Evolutionary conservation across 2,888 invertebrate species (phyloP).

Genomic region (Microplitis deprimator): DNA sequence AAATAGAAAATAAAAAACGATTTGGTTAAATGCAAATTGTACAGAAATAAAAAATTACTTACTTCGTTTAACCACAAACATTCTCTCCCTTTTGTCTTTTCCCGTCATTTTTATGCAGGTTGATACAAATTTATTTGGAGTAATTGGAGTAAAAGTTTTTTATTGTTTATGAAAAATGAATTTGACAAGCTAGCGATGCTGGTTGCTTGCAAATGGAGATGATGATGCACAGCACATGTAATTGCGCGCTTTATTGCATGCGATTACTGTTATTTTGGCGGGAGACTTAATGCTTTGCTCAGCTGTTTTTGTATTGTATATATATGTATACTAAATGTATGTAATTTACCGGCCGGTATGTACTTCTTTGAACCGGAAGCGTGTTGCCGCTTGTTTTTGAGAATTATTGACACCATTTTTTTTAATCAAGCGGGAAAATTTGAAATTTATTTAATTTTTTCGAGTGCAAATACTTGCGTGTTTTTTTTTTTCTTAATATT

Average conservation of each 20-base stretch:
- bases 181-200: background rate
- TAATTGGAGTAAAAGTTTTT: background rate
- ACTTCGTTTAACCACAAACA: conserved; percentile 73
- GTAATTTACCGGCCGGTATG: background rate
- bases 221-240: background rate
- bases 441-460: background rate
- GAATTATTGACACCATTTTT: background rate
- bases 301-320: background rate
- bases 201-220: background rate
- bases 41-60: conserved; percentile 46
- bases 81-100: conserved; percentile 56
- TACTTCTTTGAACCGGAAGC: background rate
- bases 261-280: background rate
- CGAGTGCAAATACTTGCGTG: too few relatives aligned
- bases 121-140: background rate
- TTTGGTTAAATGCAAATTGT: background rate
- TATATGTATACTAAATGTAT: background rate
- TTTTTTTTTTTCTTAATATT: too few relatives aligned
- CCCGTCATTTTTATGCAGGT: background rate
- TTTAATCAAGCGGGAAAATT: background rate
- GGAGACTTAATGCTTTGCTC: background rate
- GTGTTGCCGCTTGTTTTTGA: background rate
- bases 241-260: background rate
- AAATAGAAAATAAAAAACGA: background rate
- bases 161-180: background rate